A percentile compares a stretch with the other conserved stretches of the same genome.
Evolutionary conservation across 1,140 invertebrate species (phyloP).

Genomic region (Cotesia typhae): DNA sequence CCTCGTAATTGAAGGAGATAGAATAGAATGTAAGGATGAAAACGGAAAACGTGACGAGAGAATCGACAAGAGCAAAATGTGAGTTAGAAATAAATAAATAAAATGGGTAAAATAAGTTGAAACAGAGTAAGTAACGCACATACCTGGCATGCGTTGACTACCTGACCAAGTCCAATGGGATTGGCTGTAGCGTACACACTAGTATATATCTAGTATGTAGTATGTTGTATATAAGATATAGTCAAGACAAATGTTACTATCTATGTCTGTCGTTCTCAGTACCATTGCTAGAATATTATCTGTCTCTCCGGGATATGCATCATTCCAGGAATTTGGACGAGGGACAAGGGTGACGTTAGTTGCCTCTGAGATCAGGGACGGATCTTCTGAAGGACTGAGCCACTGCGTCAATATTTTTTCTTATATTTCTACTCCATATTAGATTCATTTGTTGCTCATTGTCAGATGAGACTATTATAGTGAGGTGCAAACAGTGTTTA

Average conservation of each 20-base stretch:
- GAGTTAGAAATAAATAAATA: neutral
- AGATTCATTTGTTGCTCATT: neutral
- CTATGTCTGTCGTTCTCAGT: neutral
- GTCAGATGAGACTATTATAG: too few species aligned
- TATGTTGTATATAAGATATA: too few species aligned
- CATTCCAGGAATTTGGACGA: constrained; percentile 27
- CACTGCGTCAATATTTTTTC: neutral
- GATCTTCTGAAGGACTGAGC: neutral
- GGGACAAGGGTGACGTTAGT: neutral
- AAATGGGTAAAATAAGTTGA: constrained; percentile 28
- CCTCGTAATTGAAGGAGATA: constrained; percentile 9
- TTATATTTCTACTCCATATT: constrained; percentile 5
- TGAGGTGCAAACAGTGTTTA: too few species aligned
- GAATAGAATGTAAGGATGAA: constrained; percentile 1
- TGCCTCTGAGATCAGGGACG: constrained; percentile 4
- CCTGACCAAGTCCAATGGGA: constrained; percentile 42
- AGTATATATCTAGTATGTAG: too few species aligned
- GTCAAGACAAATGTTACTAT: constrained; percentile 2
- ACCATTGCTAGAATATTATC: too few species aligned
- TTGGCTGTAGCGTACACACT: constrained; percentile 1
- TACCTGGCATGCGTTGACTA: constrained; percentile 46
- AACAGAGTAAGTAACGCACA: constrained; percentile 38
- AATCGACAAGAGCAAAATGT: constrained; percentile 2
- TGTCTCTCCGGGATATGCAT: constrained; percentile 10
- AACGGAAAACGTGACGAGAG: constrained; percentile 11